Conservation (phyloP, 2,888 invertebrate species). For the Sylvicola fuscatus region DNA sequence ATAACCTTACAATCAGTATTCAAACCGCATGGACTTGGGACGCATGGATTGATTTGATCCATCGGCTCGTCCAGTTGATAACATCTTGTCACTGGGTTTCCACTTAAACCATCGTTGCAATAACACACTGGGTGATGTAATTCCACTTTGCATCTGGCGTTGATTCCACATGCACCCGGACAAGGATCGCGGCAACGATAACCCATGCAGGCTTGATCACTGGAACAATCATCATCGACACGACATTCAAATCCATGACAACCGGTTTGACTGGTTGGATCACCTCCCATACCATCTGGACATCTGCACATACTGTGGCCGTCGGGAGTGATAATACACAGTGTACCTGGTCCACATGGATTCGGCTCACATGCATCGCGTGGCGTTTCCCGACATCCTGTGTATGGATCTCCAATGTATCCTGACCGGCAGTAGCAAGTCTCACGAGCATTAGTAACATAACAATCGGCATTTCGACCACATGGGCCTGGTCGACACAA, state of each 20-base stretch:
- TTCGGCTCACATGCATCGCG: conserved; percentile 52
- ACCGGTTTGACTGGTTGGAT: conserved; percentile 48
- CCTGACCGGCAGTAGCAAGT: conserved; percentile 64
- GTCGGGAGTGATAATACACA: conserved; percentile 44
- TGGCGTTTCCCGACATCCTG: conserved; percentile 49
- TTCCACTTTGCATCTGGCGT: conserved; percentile 52
- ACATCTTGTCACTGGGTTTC: conserved; percentile 60
- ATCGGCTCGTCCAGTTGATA: conserved; percentile 32
- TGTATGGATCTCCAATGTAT: conserved; percentile 59
- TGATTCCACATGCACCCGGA: conserved; percentile 57
- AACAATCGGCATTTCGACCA: conserved; percentile 65
- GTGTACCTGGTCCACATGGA: conserved; percentile 61
- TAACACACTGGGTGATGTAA: conserved; percentile 62
- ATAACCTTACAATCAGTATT: conserved; percentile 60
- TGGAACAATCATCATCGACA: conserved; percentile 55
- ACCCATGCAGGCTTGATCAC: conserved; percentile 54
- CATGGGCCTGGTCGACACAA: conserved; percentile 69
- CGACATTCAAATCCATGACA: conserved; percentile 66
- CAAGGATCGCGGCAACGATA: conserved; percentile 66
- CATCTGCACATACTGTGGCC: conserved; percentile 55
- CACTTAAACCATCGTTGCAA: conserved; percentile 48
- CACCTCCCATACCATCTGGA: conserved; percentile 51
- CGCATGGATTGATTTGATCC: conserved; percentile 43
- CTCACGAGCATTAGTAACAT: conserved; percentile 60
- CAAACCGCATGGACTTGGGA: conserved; percentile 52